phyloP scores from a whole-genome alignment of 92 coral and sea anemone species.

The Porites cylindrica region DNA sequence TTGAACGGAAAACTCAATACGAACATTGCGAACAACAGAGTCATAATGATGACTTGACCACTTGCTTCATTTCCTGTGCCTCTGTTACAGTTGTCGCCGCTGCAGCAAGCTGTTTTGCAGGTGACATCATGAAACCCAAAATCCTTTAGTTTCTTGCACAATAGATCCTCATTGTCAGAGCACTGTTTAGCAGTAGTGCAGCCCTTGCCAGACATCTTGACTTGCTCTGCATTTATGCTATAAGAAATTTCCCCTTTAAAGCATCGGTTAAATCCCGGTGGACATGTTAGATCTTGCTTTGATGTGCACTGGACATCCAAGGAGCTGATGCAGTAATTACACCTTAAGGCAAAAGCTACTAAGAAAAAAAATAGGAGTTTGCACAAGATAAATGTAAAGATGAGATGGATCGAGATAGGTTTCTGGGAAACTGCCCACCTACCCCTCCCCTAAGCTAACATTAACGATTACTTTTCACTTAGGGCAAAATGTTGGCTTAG shows the following conservation, averaged over 20 bases:
- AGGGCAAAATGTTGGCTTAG: too few relatives aligned
- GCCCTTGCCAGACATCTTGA: neutral
- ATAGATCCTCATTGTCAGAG: neutral
- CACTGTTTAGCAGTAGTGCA: neutral
- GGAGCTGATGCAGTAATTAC: conserved; percentile 3
- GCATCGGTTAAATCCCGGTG: conserved; percentile 1
- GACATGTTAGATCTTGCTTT: neutral
- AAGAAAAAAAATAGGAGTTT: neutral
- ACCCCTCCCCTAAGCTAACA: too few relatives aligned
- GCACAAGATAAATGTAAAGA: too few relatives aligned
- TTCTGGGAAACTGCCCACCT: too few relatives aligned
- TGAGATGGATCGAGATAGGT: too few relatives aligned
- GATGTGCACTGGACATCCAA: neutral
- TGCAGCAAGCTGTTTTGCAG: conserved; percentile 1
- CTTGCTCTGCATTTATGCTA: neutral
- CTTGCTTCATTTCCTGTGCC: neutral
- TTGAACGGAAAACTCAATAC: neutral
- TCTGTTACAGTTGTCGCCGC: neutral
- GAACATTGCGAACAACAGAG: neutral
- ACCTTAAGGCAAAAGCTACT: neutral
- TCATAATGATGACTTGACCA: neutral
- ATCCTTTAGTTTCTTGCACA: neutral
- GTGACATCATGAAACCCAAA: neutral
- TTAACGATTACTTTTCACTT: too few relatives aligned
- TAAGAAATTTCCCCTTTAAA: conserved; percentile 44